A percentile compares a stretch with the other conserved stretches of the same genome.
Evolutionary conservation across 2,113 vertebrate species (phyloP).

Genomic region (Rallus limicola): DNA sequence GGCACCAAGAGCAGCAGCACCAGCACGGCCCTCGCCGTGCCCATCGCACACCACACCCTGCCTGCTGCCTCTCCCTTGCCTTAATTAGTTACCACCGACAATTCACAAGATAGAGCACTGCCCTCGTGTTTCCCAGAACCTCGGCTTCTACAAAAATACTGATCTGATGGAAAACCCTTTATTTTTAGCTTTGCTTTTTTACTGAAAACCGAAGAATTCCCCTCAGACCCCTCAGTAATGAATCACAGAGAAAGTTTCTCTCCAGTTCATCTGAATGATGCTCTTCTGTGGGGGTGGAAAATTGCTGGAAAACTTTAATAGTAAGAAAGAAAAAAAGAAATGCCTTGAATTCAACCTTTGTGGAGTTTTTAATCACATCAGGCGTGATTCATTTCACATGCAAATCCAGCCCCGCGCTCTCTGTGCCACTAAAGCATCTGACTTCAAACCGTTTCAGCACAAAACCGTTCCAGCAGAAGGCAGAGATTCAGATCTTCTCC

Average conservation of each 20-base stretch:
- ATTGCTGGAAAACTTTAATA: slow-evolving; percentile 37
- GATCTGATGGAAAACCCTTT: not conserved
- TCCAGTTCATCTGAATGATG: not conserved
- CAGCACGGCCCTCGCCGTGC: rapidly evolving
- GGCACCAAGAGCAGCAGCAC: not conserved
- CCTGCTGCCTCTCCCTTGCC: not conserved
- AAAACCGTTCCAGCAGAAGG: not conserved
- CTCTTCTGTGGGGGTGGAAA: slow-evolving; percentile 52
- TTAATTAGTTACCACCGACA: not conserved
- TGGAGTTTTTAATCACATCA: not conserved
- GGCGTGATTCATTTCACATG: slow-evolving; percentile 54
- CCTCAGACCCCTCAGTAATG: slow-evolving; percentile 45
- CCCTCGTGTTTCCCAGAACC: not conserved
- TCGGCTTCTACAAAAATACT: not conserved
- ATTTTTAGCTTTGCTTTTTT: slow-evolving; percentile 50
- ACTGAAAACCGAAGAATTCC: slow-evolving; percentile 57
- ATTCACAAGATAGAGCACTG: not conserved
- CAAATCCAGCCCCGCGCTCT: slow-evolving; percentile 38
- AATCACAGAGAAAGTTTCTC: slow-evolving; percentile 40
- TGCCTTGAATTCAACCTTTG: slow-evolving; percentile 25
- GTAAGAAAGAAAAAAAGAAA: slow-evolving; percentile 26
- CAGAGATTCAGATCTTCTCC: not conserved
- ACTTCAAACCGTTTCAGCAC: slow-evolving; percentile 52
- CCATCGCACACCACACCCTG: not conserved
- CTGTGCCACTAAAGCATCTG: not conserved